These are phyloP conservation scores for Tupiocoris notatus DNA, from an alignment of 2,888 invertebrate genomes.

Conservation along the genomic window DNA sequence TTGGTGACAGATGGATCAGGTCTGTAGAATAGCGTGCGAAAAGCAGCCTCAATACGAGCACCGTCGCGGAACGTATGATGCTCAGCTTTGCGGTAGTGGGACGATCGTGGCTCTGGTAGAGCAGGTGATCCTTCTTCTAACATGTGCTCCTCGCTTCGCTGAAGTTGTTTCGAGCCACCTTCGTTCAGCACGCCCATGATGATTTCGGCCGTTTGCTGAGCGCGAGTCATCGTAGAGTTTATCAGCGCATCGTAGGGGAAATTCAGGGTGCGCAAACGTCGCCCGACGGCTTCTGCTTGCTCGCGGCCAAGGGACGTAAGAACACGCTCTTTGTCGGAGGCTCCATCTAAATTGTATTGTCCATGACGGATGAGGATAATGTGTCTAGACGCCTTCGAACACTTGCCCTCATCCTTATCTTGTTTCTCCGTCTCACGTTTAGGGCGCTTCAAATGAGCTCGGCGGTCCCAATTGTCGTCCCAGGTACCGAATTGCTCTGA, in stretches of 20 bases:
- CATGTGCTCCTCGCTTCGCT: slow-evolving; percentile 66
- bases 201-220: slow-evolving; percentile 84
- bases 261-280: slow-evolving; percentile 71
- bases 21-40: slow-evolving; percentile 87
- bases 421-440: slow-evolving; percentile 1
- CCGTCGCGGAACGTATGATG: slow-evolving; percentile 67
- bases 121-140: slow-evolving; percentile 93
- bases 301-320: slow-evolving; percentile 76
- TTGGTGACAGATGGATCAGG: slow-evolving; percentile 75
- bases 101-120: slow-evolving; percentile 78
- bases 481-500: slow-evolving; percentile 65
- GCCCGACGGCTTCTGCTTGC: slow-evolving; percentile 85
- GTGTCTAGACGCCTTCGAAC: slow-evolving; percentile 63
- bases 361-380: slow-evolving; percentile 91
- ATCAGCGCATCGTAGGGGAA: slow-evolving; percentile 78
- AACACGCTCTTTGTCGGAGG: slow-evolving; percentile 67
- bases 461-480: slow-evolving; percentile 88
- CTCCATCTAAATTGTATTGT: slow-evolving; percentile 79
- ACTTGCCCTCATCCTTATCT: slow-evolving; percentile 51
- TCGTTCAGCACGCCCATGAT: slow-evolving; percentile 70
- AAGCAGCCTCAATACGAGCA: slow-evolving; percentile 92
- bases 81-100: background rate
- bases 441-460: background rate
- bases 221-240: slow-evolving; percentile 89
- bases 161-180: slow-evolving; percentile 49